Evolutionary conservation across 2,113 vertebrate species (phyloP), one percentile per base, ranked within the genome.

Genomic region (Toxostoma redivivum): DNA sequence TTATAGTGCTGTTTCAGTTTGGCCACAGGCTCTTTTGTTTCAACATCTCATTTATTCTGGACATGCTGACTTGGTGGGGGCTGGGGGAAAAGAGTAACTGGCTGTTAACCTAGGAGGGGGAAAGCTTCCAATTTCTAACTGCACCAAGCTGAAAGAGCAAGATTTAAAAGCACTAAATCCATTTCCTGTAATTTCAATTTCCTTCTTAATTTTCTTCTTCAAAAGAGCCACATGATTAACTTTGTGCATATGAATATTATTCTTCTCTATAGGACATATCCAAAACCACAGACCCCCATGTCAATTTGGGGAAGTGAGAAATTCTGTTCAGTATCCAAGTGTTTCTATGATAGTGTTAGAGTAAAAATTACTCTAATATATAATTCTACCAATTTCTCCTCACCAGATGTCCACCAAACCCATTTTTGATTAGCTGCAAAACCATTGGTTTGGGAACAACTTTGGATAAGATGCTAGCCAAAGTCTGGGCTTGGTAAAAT

Each of bases 51-150:
- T 28, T n/a, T 78, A 14, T 58, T 82, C 53, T 80, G 57, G 19
- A 19, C 20, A 11, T 40, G 23, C 15, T 70, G 40, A 15, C 10
- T 51, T 79, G 11, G 2, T 51, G 50, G 3, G 16, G 50, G 50
- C 5, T 1, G 10, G 7, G 27, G 6, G 1, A 0, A 61, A 79
- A n/a, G n/a, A 44, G 31, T 18, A 31, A 9, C 10, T 78, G 50
- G 15, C 31, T 61, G 33, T 57, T 66, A 56, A 58, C 12, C 10
- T 14, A 45, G n/a, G 31, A 86, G 7, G 2, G 5, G 7, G 4
- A 44, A 81, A 54, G 21, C 15, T 48, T 66, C 23, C 37, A 10
- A 72, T 69, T 79, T 71, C 61, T 80, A 58, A 64, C 7, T 38
- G 7, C 62, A 22, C 27, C 28, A 18, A 14, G 22, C 11, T 23